Base-by-base conservation (phyloP, 2,888 invertebrate species). In the Apamea crenata region DNA sequence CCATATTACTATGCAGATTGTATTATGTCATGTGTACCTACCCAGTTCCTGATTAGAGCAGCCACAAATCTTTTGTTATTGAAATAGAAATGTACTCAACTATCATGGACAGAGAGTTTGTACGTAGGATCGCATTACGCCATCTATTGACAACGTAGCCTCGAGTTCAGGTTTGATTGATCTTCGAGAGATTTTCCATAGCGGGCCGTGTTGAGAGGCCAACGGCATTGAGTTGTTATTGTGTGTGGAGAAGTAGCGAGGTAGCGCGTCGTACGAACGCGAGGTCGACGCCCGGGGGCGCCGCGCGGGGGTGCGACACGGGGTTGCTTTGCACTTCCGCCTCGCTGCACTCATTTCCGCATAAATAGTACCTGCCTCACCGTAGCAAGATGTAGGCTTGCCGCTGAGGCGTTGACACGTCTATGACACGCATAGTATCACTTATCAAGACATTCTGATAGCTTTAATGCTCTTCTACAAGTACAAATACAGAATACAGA, bases 271-370 rank as follows among this genome's bases (percentile, higher is more conserved):
- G 90, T 92, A 91, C 89, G 90, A 89, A 91, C 91, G 91, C 92
- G 94, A 94, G 96, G 96, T 96, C 96, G 95, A 94, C 94, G 96
- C 90, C 95, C 96, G 93, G 82, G 84, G 83, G 85, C 74, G 82
- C 80, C 83, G 87, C 88, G 89, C 91, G 93, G 93, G 91, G 89
- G 92, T 90, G 91, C 85, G 94, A 94, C 89, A 91, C 93, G 91
- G 96, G 94, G 95, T 95, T 94, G 94, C 93, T 95, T 94, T 95
- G 94, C 96, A 95, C 95, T 96, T 96, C 96, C 96, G 94, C 95
- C 92, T 95, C 95, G 93, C 96, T 95, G 94, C 96, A 95, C 95
- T 96, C 94, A 96, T 96, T 96, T 96, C 95, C 95, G 96, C 94
- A 96, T 95, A 96, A 96, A 96, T 94, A 95, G 93, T 94, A 93